phyloP scores from a whole-genome alignment of 1,140 invertebrate genomes.

The Ctenoplectra terminalis region DNA sequence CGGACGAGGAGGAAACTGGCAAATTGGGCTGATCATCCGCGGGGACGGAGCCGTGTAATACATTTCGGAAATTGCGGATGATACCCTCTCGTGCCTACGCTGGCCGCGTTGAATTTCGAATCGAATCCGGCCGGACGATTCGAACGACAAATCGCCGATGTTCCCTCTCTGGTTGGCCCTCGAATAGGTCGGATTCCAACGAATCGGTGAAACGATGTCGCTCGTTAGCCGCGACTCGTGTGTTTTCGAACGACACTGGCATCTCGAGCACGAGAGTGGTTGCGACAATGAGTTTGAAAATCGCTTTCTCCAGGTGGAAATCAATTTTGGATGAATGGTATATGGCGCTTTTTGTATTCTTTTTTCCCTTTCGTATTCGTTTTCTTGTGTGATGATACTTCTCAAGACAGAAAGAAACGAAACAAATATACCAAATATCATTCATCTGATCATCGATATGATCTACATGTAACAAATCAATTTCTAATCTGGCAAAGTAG shows the following conservation, averaged over 20 bases:
- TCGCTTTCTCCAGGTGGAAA: background rate
- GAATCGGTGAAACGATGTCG: constrained; percentile 38
- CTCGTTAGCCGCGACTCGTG: constrained; percentile 26
- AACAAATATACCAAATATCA: too few species aligned
- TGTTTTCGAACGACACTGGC: constrained; percentile 19
- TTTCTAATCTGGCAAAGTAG: too few species aligned
- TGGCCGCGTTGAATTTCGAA: constrained; percentile 54
- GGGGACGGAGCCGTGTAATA: constrained; percentile 62
- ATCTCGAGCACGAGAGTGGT: background rate
- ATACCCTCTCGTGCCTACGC: constrained; percentile 30
- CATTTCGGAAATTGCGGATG: constrained; percentile 70
- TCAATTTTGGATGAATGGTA: background rate
- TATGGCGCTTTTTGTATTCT: too few species aligned
- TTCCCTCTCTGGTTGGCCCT: constrained; percentile 1
- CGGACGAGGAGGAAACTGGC: constrained; percentile 30
- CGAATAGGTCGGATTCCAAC: constrained; percentile 61
- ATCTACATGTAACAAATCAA: too few species aligned
- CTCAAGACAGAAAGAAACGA: too few species aligned
- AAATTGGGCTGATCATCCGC: constrained; percentile 61
- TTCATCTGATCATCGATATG: too few species aligned
- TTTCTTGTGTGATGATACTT: too few species aligned
- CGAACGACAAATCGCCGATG: constrained; percentile 65
- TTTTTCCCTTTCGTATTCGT: too few species aligned
- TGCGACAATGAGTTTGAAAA: background rate
- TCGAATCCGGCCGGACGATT: constrained; percentile 51